A percentile compares a stretch with the other conserved stretches of the same genome.
Evolutionary conservation across 1,140 invertebrate species (phyloP).

Genomic region (Philotrypesis tridentata): DNA sequence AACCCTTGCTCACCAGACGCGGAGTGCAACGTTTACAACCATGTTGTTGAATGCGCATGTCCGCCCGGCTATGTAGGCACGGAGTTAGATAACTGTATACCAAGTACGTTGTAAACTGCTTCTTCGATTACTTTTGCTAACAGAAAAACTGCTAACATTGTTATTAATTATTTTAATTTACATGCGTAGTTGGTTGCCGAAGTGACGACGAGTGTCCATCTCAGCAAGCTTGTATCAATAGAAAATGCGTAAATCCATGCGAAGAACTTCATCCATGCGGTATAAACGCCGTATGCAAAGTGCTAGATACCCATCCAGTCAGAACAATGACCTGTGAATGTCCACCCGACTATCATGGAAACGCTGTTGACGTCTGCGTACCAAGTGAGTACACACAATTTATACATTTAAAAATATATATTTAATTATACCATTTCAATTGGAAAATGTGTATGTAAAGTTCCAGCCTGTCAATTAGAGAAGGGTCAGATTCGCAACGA

Average conservation of each 20-base stretch:
- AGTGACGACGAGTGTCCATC: conserved; percentile 88
- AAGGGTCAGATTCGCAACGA: conserved; percentile 82
- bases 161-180: background rate
- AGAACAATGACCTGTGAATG: conserved; percentile 93
- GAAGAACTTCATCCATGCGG: conserved; percentile 86
- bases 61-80: conserved; percentile 81
- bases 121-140: background rate
- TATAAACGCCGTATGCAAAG: conserved; percentile 85
- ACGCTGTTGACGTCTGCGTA: conserved; percentile 85
- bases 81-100: conserved; percentile 75
- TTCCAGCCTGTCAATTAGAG: conserved; percentile 80
- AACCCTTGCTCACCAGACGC: conserved; percentile 82
- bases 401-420: background rate
- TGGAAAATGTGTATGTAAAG: background rate
- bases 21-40: conserved; percentile 85
- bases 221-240: conserved; percentile 86
- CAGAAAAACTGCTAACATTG: conserved; percentile 9
- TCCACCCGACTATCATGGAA: conserved; percentile 87
- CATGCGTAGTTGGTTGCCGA: conserved; percentile 76
- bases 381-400: conserved; percentile 72
- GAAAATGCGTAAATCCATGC: conserved; percentile 90
- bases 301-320: conserved; percentile 87
- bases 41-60: conserved; percentile 84
- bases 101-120: conserved; percentile 3
- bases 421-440: conserved; percentile 36